These are phyloP conservation scores for Neopelma chrysocephalum DNA, from an alignment of 2,797 vertebrate genomes.

Conservation along the genomic window DNA sequence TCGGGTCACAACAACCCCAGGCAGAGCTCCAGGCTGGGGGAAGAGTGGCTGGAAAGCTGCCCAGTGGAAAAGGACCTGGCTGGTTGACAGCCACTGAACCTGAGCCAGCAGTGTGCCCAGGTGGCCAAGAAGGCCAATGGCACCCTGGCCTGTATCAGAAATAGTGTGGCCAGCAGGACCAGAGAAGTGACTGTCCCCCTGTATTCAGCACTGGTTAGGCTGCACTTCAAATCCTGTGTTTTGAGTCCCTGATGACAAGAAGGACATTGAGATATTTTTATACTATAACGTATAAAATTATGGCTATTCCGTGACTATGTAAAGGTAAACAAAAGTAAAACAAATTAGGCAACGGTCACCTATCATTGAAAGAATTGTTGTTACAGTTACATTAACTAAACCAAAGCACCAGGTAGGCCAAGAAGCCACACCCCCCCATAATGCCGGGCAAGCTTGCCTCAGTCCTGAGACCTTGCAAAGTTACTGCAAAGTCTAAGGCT, in stretches of 20 bases:
- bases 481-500: not conserved
- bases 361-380: not conserved
- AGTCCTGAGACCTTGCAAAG: not conserved
- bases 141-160: not conserved
- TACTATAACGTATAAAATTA: not conserved
- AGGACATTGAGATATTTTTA: not conserved
- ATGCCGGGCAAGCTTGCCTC: not conserved
- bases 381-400: not conserved
- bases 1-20: not conserved
- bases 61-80: not conserved
- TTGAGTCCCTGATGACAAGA: not conserved
- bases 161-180: not conserved
- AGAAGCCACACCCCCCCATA: not conserved
- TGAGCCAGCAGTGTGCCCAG: not conserved
- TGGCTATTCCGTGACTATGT: not conserved
- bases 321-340: not conserved
- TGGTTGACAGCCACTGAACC: not conserved
- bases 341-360: not conserved
- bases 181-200: accelerated
- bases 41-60: not conserved
- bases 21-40: not conserved
- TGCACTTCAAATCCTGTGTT: not conserved
- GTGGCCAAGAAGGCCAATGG: not conserved
- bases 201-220: not conserved
- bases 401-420: not conserved